Evolutionary conservation across 2,113 vertebrate genomes (phyloP).

Genomic region (Zapornia atra): DNA sequence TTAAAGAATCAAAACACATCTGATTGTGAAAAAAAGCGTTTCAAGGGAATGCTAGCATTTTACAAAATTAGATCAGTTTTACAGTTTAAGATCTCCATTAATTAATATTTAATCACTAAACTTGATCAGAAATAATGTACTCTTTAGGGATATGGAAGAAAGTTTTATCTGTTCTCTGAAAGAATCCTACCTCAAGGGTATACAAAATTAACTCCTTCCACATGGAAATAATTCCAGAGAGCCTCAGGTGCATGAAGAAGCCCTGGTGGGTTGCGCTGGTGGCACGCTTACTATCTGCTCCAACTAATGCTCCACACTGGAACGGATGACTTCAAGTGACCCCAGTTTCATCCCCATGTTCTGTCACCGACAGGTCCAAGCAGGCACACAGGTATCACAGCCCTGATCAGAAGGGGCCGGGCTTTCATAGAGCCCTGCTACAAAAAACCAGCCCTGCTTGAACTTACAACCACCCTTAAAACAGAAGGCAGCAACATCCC

Average conservation of each 20-base stretch:
- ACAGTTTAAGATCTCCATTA: background rate
- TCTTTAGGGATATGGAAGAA: background rate
- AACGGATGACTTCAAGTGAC: background rate
- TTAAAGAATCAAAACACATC: background rate
- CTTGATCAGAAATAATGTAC: background rate
- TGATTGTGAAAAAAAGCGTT: background rate
- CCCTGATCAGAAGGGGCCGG: background rate
- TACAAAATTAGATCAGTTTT: background rate
- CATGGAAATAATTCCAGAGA: background rate
- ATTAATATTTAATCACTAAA: background rate
- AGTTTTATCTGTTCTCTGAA: background rate
- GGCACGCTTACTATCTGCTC: background rate
- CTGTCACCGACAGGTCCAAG: background rate
- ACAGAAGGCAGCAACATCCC: background rate
- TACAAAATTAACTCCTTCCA: background rate
- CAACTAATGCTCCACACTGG: background rate
- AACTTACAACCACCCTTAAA: background rate
- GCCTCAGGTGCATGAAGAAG: background rate
- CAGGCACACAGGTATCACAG: background rate
- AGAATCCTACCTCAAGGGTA: background rate
- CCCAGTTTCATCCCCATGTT: background rate
- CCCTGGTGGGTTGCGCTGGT: background rate
- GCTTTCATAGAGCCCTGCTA: background rate
- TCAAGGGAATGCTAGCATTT: background rate
- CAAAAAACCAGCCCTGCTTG: background rate